Conservation (phyloP, 2,888 invertebrate species). For the Philonicus albiceps region DNA sequence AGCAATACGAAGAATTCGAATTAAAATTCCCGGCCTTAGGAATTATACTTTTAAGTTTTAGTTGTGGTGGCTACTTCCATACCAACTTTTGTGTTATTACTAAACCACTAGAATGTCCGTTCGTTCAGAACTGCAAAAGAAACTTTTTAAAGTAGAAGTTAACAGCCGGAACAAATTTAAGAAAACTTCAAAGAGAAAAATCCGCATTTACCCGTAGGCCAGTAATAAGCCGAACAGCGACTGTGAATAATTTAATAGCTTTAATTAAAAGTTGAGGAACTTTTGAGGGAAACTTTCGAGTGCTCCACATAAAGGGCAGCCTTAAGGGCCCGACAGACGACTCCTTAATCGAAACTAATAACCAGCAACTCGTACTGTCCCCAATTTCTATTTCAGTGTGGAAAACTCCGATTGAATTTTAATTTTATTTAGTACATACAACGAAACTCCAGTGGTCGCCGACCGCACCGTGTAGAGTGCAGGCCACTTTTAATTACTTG, state of each 20-base stretch:
- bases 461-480: background rate
- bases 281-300: background rate
- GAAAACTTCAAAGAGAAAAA: background rate
- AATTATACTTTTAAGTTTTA: background rate
- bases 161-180: background rate
- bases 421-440: background rate
- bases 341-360: background rate
- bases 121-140: background rate
- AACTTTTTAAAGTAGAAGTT: background rate
- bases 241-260: constrained; percentile 1
- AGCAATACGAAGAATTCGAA: background rate
- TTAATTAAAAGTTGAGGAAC: background rate
- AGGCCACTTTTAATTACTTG: background rate
- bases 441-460: background rate
- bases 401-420: background rate
- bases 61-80: background rate
- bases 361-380: background rate
- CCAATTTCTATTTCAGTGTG: background rate
- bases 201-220: background rate
- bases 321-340: background rate
- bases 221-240: background rate
- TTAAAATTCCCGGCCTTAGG: background rate
- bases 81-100: background rate
- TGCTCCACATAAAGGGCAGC: background rate
- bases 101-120: background rate